phyloP scores from a whole-genome alignment of 2,797 vertebrate genomes.

The Rhinatrema bivittatum region DNA sequence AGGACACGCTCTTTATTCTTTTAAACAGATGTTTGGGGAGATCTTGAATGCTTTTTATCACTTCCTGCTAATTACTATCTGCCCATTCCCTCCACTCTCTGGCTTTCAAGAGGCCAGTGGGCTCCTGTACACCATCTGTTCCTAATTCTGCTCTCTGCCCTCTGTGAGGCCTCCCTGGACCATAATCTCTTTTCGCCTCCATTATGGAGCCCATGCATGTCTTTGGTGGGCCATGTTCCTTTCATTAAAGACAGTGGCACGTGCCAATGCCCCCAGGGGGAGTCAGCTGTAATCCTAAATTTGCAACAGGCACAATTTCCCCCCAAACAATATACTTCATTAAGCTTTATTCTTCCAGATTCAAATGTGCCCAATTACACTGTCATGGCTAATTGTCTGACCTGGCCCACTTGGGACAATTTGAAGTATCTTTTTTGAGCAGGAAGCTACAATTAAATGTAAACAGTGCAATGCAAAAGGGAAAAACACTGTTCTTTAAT shows the following conservation, averaged over 20 bases:
- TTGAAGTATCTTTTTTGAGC: constrained; percentile 11
- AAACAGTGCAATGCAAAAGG: neutral
- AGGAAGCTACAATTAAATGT: neutral
- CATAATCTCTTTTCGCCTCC: constrained; percentile 41
- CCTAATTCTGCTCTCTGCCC: constrained; percentile 43
- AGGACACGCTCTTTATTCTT: constrained; percentile 34
- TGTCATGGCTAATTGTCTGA: constrained; percentile 2
- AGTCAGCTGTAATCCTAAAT: constrained; percentile 34
- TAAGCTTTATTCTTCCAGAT: constrained; percentile 23
- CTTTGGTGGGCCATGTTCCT: constrained; percentile 34
- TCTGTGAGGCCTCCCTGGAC: constrained; percentile 41
- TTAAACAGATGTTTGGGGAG: constrained; percentile 46
- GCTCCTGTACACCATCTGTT: constrained; percentile 52
- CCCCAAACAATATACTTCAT: constrained; percentile 15
- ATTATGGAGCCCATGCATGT: constrained; percentile 40
- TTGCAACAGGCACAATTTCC: constrained; percentile 30
- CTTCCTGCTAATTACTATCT: constrained; percentile 48
- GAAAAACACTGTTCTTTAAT: no score
- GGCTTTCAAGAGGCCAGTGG: constrained; percentile 28
- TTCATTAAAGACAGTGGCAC: constrained; percentile 33
- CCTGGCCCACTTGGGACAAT: constrained; percentile 2
- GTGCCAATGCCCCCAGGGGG: constrained; percentile 32
- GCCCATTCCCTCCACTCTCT: constrained; percentile 35
- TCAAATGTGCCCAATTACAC: constrained; percentile 9
- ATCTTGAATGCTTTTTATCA: constrained; percentile 33